Base-by-base conservation (phyloP, 2,888 invertebrate species). In the Clistopyga incitator region DNA sequence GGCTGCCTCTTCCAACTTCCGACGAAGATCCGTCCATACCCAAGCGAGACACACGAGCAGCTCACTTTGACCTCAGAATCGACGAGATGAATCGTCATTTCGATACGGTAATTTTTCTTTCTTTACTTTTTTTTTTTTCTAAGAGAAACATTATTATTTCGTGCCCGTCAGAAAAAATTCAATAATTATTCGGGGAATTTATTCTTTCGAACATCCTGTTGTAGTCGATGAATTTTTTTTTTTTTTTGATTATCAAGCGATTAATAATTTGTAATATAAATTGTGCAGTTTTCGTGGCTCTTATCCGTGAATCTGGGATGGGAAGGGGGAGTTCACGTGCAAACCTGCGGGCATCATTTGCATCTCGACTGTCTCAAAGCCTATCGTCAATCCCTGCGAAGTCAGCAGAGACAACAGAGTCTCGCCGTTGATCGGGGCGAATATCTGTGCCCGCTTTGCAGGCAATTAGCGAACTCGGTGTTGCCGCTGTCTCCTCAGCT, bases 261-360 rank as follows among this genome's bases (percentile, higher is more conserved):
- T 34, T 61, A 61, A n/a, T 29, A 6, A 64, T 34, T 6, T 18
- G 2, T 18, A 18, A 50, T 74, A 61, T 47, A 25, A 56, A 42
- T 25, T 64, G 84, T 79, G 6, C 91, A 96, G 95, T 95, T 96
- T 89, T 97, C 97, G 0, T 97, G 97, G 97, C 95, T 97, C 90
- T 93, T 97, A 52, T 96, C 96, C 2, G 95, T 97, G 81, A 97
- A 97, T 92, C 95, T 97, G 89, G 97, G 97, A 3, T 97, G 97
- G 96, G 97, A 97, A 93, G 97, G 98, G 85, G 99, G 99, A 75
- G 97, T 99, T 74, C 97, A 98, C 93, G 97, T 98, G 74, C 97
- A 97, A 93, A 98, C 99, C 1, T 99, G 99, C 94, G 99, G 99
- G 0, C 99, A 99, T 94, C 98, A 98, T 94, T 95, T 99, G 81